Percentiles rank a stretch among this genome's conserved stretches.
Conservation (phyloP, 2,888 invertebrate genomes). For the Poecilus cupreus region DNA sequence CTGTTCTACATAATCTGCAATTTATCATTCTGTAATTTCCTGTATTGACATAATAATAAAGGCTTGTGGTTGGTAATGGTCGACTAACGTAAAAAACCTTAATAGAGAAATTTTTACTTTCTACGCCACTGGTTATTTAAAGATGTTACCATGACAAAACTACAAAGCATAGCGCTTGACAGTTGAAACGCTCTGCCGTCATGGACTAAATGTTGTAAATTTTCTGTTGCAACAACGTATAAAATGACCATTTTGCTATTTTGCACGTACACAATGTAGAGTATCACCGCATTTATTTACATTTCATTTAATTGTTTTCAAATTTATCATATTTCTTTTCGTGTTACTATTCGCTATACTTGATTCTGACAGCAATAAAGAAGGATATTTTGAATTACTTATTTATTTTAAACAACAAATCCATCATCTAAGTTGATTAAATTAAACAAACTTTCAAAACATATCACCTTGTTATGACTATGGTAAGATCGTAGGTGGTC, state of each 20-base stretch:
- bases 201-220: not conserved
- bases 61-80: not conserved
- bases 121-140: slow-evolving; percentile 3
- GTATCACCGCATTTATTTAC: no score
- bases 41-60: not conserved
- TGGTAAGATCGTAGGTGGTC: no score
- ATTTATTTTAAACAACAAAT: no score
- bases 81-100: not conserved
- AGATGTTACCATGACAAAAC: not conserved
- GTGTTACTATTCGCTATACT: no score
- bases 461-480: no score
- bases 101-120: slow-evolving; percentile 4
- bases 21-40: slow-evolving; percentile 13
- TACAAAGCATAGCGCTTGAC: slow-evolving; percentile 11
- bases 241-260: not conserved
- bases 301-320: no score
- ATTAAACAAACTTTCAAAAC: no score
- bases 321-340: no score
- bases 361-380: no score
- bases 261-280: not conserved
- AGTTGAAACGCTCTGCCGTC: not conserved
- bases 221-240: not conserved
- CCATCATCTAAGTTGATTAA: no score
- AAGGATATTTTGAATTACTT: no score
- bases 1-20: not conserved